Percentiles rank a stretch among this genome's conserved stretches.
Evolutionary conservation across 2,797 vertebrate genomes (phyloP).

Genomic region (Enteromius fasciolatus): DNA sequence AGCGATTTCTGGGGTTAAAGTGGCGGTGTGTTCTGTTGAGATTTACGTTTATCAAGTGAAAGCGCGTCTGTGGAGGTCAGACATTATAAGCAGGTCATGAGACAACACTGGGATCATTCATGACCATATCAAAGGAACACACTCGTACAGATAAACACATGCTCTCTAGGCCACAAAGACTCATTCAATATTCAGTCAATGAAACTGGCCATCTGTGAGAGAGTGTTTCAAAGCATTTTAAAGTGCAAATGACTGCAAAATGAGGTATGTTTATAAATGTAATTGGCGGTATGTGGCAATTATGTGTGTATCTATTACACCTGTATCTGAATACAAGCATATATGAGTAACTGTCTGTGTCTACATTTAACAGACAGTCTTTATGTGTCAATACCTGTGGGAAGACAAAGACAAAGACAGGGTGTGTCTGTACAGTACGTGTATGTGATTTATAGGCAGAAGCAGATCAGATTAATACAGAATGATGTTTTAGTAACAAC

Average conservation of each 20-base stretch:
- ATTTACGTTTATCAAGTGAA: conserved; percentile 17
- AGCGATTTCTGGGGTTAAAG: neutral
- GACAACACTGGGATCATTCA: conserved; percentile 28
- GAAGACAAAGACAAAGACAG: neutral
- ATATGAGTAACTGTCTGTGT: conserved; percentile 1
- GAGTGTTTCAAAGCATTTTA: conserved; percentile 23
- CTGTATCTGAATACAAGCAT: neutral
- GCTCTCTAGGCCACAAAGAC: conserved; percentile 28
- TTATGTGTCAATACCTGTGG: neutral
- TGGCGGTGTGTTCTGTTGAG: neutral
- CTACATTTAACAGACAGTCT: conserved; percentile 6
- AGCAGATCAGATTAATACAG: neutral
- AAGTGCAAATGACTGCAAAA: conserved; percentile 33
- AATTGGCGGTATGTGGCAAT: conserved; percentile 23
- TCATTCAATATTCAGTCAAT: conserved; percentile 38
- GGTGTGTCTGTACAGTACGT: neutral
- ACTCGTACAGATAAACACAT: conserved; percentile 11
- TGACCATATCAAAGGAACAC: conserved; percentile 10
- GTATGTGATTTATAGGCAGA: neutral
- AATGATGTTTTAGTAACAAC: neutral
- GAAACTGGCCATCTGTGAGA: conserved; percentile 12
- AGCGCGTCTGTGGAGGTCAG: conserved; percentile 27
- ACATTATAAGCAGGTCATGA: conserved; percentile 37
- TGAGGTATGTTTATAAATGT: neutral
- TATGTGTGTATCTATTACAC: conserved; percentile 15